These are phyloP conservation scores for Drosophila mimica DNA, from an alignment of 2,888 invertebrate species.

Conservation along the genomic window DNA sequence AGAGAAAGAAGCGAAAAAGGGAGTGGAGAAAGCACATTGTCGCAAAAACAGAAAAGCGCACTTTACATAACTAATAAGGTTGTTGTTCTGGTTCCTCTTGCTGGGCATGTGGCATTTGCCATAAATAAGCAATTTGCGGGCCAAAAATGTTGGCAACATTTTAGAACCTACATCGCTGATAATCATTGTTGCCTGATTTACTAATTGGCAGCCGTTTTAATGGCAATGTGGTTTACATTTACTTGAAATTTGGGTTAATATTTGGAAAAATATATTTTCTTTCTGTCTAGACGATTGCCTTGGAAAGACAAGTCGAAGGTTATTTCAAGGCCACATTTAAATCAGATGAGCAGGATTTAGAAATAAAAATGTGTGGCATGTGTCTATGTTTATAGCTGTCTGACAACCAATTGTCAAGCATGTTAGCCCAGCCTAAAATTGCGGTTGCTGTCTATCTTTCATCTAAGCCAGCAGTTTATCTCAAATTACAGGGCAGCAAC, in stretches of 20 bases:
- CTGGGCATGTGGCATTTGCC: slow-evolving; percentile 14
- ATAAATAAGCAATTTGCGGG: slow-evolving; percentile 67
- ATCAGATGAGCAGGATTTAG: not conserved
- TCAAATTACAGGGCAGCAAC: not conserved
- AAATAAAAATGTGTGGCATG: not conserved
- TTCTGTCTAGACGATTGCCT: not conserved
- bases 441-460: not conserved
- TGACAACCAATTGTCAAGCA: slow-evolving; percentile 6
- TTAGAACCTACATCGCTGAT: slow-evolving; percentile 15
- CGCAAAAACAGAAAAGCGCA: slow-evolving; percentile 60
- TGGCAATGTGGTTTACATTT: not conserved
- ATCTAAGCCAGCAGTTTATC: not conserved
- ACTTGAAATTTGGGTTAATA: not conserved
- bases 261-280: not conserved
- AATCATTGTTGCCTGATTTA: slow-evolving; percentile 11
- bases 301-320: not conserved
- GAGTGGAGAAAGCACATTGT: slow-evolving; percentile 1
- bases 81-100: slow-evolving; percentile 15
- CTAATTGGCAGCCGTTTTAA: slow-evolving; percentile 9
- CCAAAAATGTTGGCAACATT: slow-evolving; percentile 64
- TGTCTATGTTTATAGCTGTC: not conserved
- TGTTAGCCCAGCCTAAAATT: not conserved
- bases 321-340: not conserved
- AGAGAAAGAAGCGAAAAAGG: not conserved
- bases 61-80: slow-evolving; percentile 72